These are phyloP conservation scores for Cordilura impudica DNA, from an alignment of 2,888 invertebrate species.

Conservation along the genomic window DNA sequence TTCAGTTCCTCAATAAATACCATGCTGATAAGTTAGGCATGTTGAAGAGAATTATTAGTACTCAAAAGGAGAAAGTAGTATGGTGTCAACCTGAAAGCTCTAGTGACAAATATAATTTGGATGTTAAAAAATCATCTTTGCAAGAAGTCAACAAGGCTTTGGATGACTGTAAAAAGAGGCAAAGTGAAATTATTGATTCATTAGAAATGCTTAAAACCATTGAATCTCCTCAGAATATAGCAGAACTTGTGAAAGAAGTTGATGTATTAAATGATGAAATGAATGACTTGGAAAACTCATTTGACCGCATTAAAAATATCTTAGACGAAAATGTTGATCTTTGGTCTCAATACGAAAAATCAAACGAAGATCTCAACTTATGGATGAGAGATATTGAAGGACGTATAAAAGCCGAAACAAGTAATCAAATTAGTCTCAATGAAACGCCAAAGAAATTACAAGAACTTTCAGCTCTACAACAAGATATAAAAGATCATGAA, in stretches of 20 bases:
- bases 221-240: conserved; percentile 84
- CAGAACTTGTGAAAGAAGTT: conserved; percentile 84
- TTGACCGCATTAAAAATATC: conserved; percentile 82
- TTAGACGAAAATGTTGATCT: conserved; percentile 85
- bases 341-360: conserved; percentile 89
- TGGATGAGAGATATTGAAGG: conserved; percentile 91
- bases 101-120: conserved; percentile 94
- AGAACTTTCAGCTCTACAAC: conserved; percentile 82
- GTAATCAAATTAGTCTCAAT: conserved; percentile 83
- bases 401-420: conserved; percentile 85
- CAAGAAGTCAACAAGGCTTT: conserved; percentile 87
- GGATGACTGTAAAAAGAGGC: conserved; percentile 83
- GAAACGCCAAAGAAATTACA: conserved; percentile 84
- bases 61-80: conserved; percentile 90
- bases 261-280: conserved; percentile 85
- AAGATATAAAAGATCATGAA: conserved; percentile 83
- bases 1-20: conserved; percentile 90
- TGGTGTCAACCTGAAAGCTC: conserved; percentile 95
- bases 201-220: conserved; percentile 85
- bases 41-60: conserved; percentile 87
- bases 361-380: conserved; percentile 85
- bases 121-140: conserved; percentile 91
- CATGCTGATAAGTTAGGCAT: conserved; percentile 91
- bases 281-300: conserved; percentile 83
- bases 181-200: conserved; percentile 84